These are phyloP conservation scores for Periplaneta americana DNA, from an alignment of 1,140 invertebrate genomes.

Conservation along the genomic window DNA sequence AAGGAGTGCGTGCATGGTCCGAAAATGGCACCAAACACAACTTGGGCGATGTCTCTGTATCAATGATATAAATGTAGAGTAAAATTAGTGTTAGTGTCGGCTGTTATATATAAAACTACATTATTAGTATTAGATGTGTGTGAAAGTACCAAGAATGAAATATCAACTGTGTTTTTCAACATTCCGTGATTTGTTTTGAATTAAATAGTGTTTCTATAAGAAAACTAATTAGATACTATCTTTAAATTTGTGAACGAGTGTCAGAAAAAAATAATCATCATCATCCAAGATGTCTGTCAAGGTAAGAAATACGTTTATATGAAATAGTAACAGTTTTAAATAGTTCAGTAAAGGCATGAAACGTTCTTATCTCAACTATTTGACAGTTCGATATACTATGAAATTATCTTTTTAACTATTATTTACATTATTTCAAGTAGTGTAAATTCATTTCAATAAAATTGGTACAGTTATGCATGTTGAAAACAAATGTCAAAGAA, in stretches of 20 bases:
- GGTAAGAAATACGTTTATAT: neutral
- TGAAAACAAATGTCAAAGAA: too few species aligned
- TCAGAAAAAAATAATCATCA: neutral
- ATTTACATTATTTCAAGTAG: too few species aligned
- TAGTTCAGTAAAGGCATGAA: too few species aligned
- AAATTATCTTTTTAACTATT: too few species aligned
- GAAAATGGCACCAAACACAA: neutral
- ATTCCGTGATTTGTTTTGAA: neutral
- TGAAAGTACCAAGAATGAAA: neutral
- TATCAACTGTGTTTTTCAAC: neutral
- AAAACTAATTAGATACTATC: neutral
- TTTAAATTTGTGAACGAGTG: neutral
- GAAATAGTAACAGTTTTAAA: neutral
- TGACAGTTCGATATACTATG: too few species aligned
- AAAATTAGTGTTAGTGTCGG: neutral
- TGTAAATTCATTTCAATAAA: too few species aligned
- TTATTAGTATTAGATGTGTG: neutral
- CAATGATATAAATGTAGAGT: too few species aligned
- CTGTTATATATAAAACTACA: too few species aligned
- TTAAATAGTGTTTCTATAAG: neutral
- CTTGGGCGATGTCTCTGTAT: neutral
- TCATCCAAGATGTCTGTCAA: neutral
- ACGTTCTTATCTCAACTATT: too few species aligned
- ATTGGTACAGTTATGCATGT: too few species aligned
- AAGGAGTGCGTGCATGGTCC: neutral